Conservation (phyloP, 1,140 invertebrate species). For the Leptonema lineaticorne region DNA sequence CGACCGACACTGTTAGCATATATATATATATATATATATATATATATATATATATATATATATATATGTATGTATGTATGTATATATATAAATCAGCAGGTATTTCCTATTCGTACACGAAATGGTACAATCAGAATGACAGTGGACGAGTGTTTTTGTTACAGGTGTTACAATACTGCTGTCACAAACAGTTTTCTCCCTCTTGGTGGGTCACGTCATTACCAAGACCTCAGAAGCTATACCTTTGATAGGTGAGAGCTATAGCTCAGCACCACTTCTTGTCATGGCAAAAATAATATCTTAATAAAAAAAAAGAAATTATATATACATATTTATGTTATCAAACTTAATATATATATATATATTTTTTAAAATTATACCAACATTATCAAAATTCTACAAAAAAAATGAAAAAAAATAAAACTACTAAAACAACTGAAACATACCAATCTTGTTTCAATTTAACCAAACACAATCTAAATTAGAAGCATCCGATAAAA, state of each 20-base stretch:
- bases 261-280: conserved; percentile 41
- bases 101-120: not conserved
- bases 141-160: conserved; percentile 60
- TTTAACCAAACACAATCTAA: no score
- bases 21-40: no score
- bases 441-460: no score
- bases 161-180: conserved; percentile 98
- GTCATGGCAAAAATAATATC: conserved; percentile 37
- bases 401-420: conserved; percentile 12
- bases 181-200: conserved; percentile 98
- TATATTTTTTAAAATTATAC: not conserved
- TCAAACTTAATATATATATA: not conserved
- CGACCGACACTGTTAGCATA: no score
- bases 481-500: no score
- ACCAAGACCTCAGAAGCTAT: conserved; percentile 97
- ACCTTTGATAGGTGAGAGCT: conserved; percentile 88
- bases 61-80: not conserved
- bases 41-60: no score
- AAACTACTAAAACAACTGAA: no score
- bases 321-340: no score
- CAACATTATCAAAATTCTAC: no score
- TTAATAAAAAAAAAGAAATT: no score
- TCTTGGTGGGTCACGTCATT: conserved; percentile 95
- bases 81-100: no score
- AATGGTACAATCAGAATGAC: conserved; percentile 35